Base-by-base conservation (phyloP, 2,113 vertebrate species). In the Podiceps cristatus region DNA sequence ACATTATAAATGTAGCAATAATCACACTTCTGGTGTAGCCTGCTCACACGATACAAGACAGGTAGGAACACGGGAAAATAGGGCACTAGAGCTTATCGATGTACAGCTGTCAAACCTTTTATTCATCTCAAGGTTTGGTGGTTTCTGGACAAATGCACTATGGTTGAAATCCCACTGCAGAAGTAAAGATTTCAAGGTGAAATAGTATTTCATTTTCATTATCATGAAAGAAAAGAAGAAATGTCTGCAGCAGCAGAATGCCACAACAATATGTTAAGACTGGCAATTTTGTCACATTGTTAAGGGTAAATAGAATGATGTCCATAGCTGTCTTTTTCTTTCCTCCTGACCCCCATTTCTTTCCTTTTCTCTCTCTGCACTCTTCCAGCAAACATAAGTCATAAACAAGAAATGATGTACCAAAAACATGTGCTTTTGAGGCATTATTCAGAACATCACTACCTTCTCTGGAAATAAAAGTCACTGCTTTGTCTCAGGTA, bases 171-270 rank as follows among this genome's bases (percentile, higher is more conserved):
- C 56, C 58, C 73, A 92, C 2, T 90, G 94, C 58, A 78, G 42
- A 96, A 82, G 25, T 80, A 88, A 95, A 86, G 80, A 84, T 96
- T 93, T 96, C 75, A 92, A 96, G 83, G 80, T 96, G 64, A 97
- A 97, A 80, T 53, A 94, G 45, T 58, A 79, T 86, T 97, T 92
- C 71, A 85, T 82, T 96, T 96, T 90, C 78, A 94, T 96, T 88
- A 85, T 56, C 40, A 83, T 50, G 53, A 88, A 86, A 91, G 44
- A 95, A 91, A 84, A 88, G 52, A 84, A 71, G 72, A 89, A 96
- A 96, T 13, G 18, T 56, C 92, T 92, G 47, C 60, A 78, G 71
- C 2, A 88, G 73, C 63, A 91, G 87, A 95, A 83, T 35, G 23
- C 50, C 67, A 88, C 44, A 71, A 72, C 52, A 80, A 25, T 81